These are phyloP conservation scores for Chondrilla cf. caribensis DNA, from an alignment of 37 sponge, comb jelly and placozoan genomes.

Conservation along the genomic window DNA sequence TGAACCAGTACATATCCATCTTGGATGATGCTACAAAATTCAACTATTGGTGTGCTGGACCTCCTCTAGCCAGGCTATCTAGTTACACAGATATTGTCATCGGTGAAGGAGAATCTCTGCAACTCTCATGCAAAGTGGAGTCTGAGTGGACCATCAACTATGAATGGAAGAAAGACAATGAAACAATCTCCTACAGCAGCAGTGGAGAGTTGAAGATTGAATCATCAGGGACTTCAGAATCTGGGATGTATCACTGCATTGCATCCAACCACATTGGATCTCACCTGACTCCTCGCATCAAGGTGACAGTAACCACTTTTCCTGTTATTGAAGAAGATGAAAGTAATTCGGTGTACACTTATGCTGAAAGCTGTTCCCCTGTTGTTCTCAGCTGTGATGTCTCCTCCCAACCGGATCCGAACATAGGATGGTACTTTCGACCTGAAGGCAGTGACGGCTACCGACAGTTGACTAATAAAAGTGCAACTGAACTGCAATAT, in stretches of 20 bases:
- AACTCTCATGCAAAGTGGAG: not conserved
- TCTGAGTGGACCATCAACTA: conserved; percentile 3
- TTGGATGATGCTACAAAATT: not conserved
- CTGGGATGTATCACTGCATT: not conserved
- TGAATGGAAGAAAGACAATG: conserved; percentile 18
- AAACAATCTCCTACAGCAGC: not conserved
- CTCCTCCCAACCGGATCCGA: not conserved
- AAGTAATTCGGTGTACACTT: not conserved
- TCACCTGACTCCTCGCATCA: not conserved
- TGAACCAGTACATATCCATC: not conserved
- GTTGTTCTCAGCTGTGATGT: not conserved
- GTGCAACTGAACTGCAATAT: not conserved
- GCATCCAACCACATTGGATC: conserved; percentile 23
- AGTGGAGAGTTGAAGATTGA: not conserved
- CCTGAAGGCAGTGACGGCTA: not conserved
- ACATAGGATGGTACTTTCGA: not conserved
- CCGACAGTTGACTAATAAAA: not conserved
- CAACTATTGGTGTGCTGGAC: conserved; percentile 10
- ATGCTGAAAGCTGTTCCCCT: not conserved
- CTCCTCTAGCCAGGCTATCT: not conserved
- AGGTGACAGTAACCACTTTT: not conserved
- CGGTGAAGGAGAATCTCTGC: not conserved
- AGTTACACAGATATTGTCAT: not conserved
- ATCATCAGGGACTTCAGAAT: not conserved
- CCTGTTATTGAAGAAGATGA: not conserved